These are phyloP conservation scores for Cryptophagus acutangulus DNA, from an alignment of 2,888 invertebrate species.

Conservation along the genomic window DNA sequence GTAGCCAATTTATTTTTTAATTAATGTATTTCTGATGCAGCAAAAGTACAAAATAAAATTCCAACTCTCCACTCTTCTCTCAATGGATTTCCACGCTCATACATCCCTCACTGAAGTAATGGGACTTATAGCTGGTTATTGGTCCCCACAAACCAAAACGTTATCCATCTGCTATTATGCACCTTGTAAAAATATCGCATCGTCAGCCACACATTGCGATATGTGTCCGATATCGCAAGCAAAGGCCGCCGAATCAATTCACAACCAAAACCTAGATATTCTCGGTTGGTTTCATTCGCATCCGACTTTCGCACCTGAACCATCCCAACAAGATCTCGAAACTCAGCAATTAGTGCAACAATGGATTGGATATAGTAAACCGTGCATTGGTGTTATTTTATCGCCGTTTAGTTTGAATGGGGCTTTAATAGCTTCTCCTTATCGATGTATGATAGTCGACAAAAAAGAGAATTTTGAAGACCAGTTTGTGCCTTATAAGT, in stretches of 20 bases:
- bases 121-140: conserved; percentile 64
- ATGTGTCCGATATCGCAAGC: conserved; percentile 72
- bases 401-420: conserved; percentile 59
- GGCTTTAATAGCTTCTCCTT: conserved; percentile 52
- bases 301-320: conserved; percentile 65
- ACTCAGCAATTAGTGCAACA: conserved; percentile 60
- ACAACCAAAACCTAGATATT: conserved; percentile 32
- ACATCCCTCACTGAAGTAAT: conserved; percentile 67
- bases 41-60: conserved; percentile 59
- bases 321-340: conserved; percentile 63
- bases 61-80: conserved; percentile 56
- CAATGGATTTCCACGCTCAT: conserved; percentile 69
- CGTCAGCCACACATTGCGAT: conserved; percentile 66
- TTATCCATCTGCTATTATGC: conserved; percentile 54
- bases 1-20: too few relatives aligned
- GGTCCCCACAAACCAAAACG: conserved; percentile 38
- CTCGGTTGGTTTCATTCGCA: conserved; percentile 79
- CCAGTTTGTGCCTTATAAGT: conserved; percentile 50
- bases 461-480: conserved; percentile 41
- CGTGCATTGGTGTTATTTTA: conserved; percentile 62
- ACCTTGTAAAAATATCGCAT: conserved; percentile 60
- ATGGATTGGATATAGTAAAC: conserved; percentile 52
- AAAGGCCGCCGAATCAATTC: conserved; percentile 56
- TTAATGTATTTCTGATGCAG: conserved; percentile 48
- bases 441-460: conserved; percentile 53